Evolutionary conservation across 2,797 vertebrate genomes (phyloP).

Genomic region (Anguilla megastoma): DNA sequence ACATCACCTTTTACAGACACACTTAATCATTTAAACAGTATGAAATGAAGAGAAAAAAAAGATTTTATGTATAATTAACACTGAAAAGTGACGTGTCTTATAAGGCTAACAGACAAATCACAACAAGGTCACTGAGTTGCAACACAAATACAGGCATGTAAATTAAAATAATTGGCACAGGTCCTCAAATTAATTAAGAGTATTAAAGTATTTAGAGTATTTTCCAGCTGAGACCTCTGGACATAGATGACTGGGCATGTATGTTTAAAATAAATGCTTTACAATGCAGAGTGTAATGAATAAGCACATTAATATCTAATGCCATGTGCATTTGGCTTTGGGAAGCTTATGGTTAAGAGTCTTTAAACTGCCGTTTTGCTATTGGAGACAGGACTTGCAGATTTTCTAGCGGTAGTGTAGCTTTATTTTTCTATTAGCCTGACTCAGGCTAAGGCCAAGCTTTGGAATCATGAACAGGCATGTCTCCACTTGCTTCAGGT

Average conservation of each 20-base stretch:
- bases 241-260: not conserved
- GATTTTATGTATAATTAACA: not conserved
- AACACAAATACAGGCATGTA: not conserved
- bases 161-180: not conserved
- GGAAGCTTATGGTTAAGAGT: not conserved
- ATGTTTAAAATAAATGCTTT: not conserved
- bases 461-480: not conserved
- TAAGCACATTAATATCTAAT: not conserved
- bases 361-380: not conserved
- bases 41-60: not conserved
- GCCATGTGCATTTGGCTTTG: not conserved
- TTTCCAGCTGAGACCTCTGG: not conserved
- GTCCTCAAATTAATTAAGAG: not conserved
- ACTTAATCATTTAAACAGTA: not conserved
- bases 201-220: not conserved
- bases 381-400: not conserved
- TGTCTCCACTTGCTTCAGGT: not conserved
- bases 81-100: not conserved
- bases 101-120: slow-evolving; percentile 2
- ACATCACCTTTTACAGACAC: not conserved
- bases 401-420: not conserved
- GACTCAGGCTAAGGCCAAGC: not conserved
- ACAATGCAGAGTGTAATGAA: not conserved
- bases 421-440: not conserved
- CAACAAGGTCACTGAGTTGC: not conserved